Conservation (phyloP, 2,888 invertebrate genomes). For the Cactoblastis cactorum region DNA sequence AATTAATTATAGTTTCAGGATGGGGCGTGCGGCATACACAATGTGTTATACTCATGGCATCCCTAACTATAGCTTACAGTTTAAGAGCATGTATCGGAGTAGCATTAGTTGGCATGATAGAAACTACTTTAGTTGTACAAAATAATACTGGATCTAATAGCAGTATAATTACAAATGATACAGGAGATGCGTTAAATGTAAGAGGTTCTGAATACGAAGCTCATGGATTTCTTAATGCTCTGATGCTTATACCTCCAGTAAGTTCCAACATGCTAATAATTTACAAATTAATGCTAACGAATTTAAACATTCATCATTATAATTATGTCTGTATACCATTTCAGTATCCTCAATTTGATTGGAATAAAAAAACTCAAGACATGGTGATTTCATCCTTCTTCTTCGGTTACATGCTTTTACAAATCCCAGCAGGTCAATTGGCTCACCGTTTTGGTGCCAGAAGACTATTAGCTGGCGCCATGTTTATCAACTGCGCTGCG, state of each 20-base stretch:
- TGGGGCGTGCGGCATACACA: conserved; percentile 79
- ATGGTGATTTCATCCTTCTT: conserved; percentile 76
- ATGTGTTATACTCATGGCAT: conserved; percentile 76
- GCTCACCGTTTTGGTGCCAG: conserved; percentile 86
- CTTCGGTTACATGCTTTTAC: conserved; percentile 84
- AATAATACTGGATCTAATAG: background rate
- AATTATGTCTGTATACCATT: conserved; percentile 19
- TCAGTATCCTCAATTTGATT: conserved; percentile 68
- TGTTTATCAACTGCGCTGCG: conserved; percentile 81
- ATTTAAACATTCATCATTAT: too few relatives aligned
- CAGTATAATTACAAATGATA: background rate
- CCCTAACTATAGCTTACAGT: conserved; percentile 80
- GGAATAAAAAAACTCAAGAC: conserved; percentile 75
- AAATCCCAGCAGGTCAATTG: conserved; percentile 85
- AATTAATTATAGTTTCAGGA: conserved; percentile 35
- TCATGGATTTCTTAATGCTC: conserved; percentile 34
- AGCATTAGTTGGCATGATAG: conserved; percentile 82
- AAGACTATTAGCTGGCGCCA: conserved; percentile 75
- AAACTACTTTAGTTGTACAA: background rate
- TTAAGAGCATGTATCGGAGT: conserved; percentile 83
- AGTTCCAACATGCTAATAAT: conserved; percentile 20
- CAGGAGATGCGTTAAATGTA: conserved; percentile 13
- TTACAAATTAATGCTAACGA: background rate
- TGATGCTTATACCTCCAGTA: conserved; percentile 50
- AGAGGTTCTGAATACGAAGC: conserved; percentile 23